Conservation (phyloP, 92 coral and sea anemone genomes). For the Zoanthus solanderi region DNA sequence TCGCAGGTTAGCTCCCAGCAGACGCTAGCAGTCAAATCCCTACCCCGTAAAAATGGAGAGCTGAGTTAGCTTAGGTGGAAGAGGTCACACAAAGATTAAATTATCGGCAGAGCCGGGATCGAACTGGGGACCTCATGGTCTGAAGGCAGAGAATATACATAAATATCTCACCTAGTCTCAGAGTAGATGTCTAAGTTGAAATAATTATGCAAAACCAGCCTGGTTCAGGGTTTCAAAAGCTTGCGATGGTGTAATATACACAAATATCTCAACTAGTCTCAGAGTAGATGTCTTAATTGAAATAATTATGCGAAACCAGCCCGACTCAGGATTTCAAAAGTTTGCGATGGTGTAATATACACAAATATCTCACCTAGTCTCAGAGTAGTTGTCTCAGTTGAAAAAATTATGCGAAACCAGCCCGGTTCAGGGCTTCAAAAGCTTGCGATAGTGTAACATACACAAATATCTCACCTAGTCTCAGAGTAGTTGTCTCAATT, state of each 20-base stretch:
- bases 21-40: too few species aligned
- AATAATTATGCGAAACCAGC: constrained; percentile 92
- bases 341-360: constrained; percentile 62
- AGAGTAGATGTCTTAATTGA: constrained; percentile 71
- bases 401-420: constrained; percentile 87
- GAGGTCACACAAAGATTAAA: too few species aligned
- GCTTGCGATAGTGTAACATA: constrained; percentile 63
- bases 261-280: constrained; percentile 74
- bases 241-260: constrained; percentile 62
- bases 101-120: too few species aligned
- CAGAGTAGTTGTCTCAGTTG: constrained; percentile 67
- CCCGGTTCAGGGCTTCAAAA: constrained; percentile 83
- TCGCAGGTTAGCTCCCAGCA: too few species aligned
- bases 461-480: constrained; percentile 71
- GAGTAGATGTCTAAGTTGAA: constrained; percentile 67
- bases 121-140: too few species aligned
- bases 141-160: not conserved
- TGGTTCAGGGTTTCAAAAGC: constrained; percentile 76
- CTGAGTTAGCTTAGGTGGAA: too few species aligned
- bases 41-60: too few species aligned
- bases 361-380: constrained; percentile 71
- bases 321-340: constrained; percentile 82
- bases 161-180: constrained; percentile 75
- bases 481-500: constrained; percentile 65
- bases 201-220: constrained; percentile 93